A percentile compares a stretch with the other conserved stretches of the same genome.
phyloP scores from a whole-genome alignment of 2,113 vertebrate species.

The Eurypyga helias region DNA sequence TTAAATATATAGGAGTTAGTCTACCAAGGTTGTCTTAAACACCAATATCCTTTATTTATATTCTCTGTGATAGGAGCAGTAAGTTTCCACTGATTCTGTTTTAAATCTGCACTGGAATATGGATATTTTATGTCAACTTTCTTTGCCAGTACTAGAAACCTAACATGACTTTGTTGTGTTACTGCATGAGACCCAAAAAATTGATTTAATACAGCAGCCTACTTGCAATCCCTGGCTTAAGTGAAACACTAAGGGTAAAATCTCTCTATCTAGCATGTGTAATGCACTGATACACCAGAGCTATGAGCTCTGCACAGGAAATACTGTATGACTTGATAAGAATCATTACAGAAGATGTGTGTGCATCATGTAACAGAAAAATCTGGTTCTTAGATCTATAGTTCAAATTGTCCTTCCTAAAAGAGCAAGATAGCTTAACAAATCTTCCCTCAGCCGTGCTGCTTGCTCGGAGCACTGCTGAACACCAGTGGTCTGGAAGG shows the following conservation, averaged over 20 bases:
- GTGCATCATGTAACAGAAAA: neutral
- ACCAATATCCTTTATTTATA: neutral
- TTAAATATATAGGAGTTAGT: neutral
- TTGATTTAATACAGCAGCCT: constrained; percentile 33
- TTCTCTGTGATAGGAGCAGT: neutral
- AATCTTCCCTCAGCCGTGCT: neutral
- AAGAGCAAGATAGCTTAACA: neutral
- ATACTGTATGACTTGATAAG: neutral
- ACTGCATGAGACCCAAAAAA: constrained; percentile 2
- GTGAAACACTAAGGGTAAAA: neutral
- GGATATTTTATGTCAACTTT: constrained; percentile 25
- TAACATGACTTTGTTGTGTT: neutral
- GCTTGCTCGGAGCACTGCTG: rapidly evolving
- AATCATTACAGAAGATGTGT: neutral
- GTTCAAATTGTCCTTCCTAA: neutral
- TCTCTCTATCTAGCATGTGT: neutral
- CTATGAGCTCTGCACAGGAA: neutral
- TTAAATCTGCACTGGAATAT: neutral
- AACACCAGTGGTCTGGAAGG: neutral
- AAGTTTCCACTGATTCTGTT: neutral
- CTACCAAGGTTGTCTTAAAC: neutral
- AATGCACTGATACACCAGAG: neutral
- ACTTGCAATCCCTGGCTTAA: constrained; percentile 26
- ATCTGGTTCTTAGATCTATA: neutral
- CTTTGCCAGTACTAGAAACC: constrained; percentile 24